Percentiles rank a stretch among this genome's conserved stretches.
Evolutionary conservation across 2,888 invertebrate species (phyloP).

Genomic region (Brachyopa scutellaris): DNA sequence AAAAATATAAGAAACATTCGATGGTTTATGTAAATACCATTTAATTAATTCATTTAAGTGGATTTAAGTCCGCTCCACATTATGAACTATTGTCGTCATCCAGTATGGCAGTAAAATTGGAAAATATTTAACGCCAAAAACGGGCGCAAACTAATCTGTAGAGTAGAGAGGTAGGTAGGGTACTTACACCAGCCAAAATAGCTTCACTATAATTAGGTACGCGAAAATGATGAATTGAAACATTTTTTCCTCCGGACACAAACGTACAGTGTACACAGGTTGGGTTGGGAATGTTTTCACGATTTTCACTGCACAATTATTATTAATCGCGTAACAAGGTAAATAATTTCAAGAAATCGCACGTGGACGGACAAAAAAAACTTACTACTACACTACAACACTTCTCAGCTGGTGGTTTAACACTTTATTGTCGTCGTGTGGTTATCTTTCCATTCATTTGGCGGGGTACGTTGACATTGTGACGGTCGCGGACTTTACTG

Average conservation of each 20-base stretch:
- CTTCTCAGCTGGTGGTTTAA: constrained; percentile 36
- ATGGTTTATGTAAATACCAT: too few relatives aligned
- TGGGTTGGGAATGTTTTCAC: neutral
- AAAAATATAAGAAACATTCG: too few relatives aligned
- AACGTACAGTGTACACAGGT: neutral
- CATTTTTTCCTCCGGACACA: constrained; percentile 19
- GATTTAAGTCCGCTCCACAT: neutral
- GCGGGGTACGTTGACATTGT: constrained; percentile 37
- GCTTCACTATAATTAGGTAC: constrained; percentile 45
- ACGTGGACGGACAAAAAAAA: constrained; percentile 63
- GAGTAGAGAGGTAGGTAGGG: neutral
- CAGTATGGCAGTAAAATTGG: too few relatives aligned
- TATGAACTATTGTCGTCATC: neutral
- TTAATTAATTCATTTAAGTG: neutral
- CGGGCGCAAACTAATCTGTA: too few relatives aligned
- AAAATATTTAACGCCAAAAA: too few relatives aligned
- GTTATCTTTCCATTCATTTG: constrained; percentile 35
- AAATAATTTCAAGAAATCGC: constrained; percentile 31
- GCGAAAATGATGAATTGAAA: constrained; percentile 50
- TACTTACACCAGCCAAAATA: constrained; percentile 66
- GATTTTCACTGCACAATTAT: neutral
- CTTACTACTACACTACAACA: constrained; percentile 46
- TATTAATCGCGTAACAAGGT: neutral
- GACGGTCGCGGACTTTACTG: constrained; percentile 19
- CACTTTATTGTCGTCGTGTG: neutral